Conservation (phyloP, 2,888 invertebrate genomes). For the Calameuta pallipes region DNA sequence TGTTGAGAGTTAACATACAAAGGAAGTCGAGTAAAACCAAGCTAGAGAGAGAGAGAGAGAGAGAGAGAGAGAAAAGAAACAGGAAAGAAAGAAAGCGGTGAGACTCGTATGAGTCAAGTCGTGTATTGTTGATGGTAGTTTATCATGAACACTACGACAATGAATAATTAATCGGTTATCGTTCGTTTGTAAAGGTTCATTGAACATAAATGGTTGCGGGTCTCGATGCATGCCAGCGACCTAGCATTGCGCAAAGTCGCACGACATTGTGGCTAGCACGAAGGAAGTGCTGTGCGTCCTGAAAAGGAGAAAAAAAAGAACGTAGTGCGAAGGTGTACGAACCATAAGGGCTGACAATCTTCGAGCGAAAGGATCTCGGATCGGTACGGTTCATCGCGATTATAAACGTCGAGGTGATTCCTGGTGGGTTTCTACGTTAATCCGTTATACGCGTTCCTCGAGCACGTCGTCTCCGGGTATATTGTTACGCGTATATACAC, state of each 20-base stretch:
- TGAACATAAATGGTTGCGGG: background rate
- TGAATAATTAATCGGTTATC: background rate
- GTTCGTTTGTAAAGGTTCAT: background rate
- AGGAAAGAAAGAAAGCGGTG: slow-evolving; percentile 10
- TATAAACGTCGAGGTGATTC: background rate
- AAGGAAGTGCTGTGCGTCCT: background rate
- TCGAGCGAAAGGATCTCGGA: background rate
- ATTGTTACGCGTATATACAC: background rate
- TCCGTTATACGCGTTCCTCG: background rate
- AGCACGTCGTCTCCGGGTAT: background rate
- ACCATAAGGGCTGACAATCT: slow-evolving; percentile 16
- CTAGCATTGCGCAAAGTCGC: background rate
- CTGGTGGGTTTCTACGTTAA: background rate
- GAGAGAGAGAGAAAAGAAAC: background rate
- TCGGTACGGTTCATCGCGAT: background rate
- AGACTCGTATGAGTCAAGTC: slow-evolving; percentile 9
- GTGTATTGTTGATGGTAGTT: slow-evolving; percentile 5
- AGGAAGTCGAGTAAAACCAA: slow-evolving; percentile 20
- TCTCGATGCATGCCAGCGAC: background rate
- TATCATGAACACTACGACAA: background rate
- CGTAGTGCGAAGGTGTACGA: slow-evolving; percentile 37
- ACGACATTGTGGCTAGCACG: background rate
- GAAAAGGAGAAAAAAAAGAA: slow-evolving; percentile 4
- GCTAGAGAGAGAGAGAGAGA: slow-evolving; percentile 9
- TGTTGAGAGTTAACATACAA: slow-evolving; percentile 20